Evolutionary conservation across 2,797 vertebrate species (phyloP).

Genomic region (Galago senegalensis): DNA sequence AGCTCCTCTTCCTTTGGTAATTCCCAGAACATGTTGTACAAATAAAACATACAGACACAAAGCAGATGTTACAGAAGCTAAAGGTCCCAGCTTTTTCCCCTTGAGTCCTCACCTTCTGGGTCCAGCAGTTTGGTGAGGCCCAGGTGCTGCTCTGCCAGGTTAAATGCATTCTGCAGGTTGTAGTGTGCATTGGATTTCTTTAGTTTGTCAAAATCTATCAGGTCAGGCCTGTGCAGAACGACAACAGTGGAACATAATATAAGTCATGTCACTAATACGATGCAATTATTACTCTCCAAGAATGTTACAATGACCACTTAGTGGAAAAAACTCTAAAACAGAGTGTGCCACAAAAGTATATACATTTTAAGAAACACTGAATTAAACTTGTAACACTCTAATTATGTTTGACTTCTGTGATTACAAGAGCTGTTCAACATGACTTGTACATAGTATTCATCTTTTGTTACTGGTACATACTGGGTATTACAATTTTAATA

Average conservation of each 20-base stretch:
- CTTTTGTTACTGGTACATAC: no score
- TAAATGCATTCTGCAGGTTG: constrained; percentile 99
- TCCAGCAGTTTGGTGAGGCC: constrained; percentile 97
- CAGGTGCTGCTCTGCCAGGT: constrained; percentile 97
- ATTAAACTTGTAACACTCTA: no score
- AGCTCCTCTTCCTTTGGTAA: neutral
- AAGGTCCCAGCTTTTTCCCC: neutral
- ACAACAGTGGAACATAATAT: constrained; percentile 26
- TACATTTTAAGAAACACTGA: no score
- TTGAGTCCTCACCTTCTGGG: constrained; percentile 93
- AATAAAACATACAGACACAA: neutral
- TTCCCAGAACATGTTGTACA: neutral
- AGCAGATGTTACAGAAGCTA: neutral
- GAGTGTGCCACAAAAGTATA: no score
- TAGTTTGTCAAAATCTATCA: constrained; percentile 98
- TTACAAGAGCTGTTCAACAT: no score
- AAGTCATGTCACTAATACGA: neutral
- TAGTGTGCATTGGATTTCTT: constrained; percentile 99
- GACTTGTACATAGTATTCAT: no score
- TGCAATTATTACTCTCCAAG: neutral
- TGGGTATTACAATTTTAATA: no score
- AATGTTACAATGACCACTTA: neutral
- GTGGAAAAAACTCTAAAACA: neutral
- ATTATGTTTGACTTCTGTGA: no score
- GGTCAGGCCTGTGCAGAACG: constrained; percentile 92